A percentile compares a stretch with the other conserved stretches of the same genome.
Evolutionary conservation across 1,140 invertebrate genomes (phyloP).

Genomic region (Trinorchestia longiramus): DNA sequence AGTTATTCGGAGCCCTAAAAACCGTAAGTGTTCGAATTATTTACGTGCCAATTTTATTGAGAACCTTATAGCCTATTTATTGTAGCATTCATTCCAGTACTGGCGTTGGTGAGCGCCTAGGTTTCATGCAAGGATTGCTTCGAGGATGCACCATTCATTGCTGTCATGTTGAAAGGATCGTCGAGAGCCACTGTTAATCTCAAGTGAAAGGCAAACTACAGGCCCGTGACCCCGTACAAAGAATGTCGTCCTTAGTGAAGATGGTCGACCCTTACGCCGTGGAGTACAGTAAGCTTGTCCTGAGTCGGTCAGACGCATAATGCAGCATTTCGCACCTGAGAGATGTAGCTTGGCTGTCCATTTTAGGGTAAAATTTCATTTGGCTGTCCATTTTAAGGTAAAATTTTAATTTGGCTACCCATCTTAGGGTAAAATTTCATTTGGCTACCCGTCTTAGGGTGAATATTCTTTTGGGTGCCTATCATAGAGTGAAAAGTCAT

Average conservation of each 20-base stretch:
- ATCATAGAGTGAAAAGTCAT: neutral
- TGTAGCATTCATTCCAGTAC: neutral
- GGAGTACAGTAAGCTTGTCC: neutral
- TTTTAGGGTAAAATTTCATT: neutral
- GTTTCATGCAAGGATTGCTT: neutral
- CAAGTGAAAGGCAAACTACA: slow-evolving; percentile 13
- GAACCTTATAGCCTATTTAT: neutral
- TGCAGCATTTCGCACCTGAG: neutral
- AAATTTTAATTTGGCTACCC: neutral
- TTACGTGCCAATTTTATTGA: neutral
- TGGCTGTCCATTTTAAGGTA: too few relatives aligned
- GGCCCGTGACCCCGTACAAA: slow-evolving; percentile 8
- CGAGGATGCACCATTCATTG: slow-evolving; percentile 6
- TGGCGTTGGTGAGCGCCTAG: neutral
- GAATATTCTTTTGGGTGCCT: neutral
- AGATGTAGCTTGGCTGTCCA: neutral
- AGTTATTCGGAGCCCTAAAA: too few relatives aligned
- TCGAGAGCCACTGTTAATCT: neutral
- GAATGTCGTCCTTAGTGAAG: neutral
- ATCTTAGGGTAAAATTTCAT: neutral
- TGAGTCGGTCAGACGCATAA: neutral
- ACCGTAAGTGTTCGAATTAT: neutral
- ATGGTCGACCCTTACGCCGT: neutral
- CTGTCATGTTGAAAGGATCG: neutral
- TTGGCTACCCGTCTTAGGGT: too few relatives aligned